phyloP scores from a whole-genome alignment of 2,797 vertebrate genomes.

The Parotocinclus haroldoi region DNA sequence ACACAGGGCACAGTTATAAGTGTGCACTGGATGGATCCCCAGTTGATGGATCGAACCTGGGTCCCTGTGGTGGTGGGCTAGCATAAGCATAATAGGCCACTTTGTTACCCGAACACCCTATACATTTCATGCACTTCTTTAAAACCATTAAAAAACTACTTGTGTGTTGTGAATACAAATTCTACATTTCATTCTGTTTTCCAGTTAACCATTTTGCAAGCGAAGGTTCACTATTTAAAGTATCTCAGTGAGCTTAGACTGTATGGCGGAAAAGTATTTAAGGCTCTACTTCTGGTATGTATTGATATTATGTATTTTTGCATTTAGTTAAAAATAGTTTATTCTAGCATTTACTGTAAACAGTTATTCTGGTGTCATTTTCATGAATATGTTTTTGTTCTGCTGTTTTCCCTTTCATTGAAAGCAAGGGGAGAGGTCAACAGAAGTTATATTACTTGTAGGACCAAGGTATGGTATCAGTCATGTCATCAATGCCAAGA shows the following conservation, averaged over 20 bases:
- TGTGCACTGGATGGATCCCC: too few relatives aligned
- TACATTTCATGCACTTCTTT: too few relatives aligned
- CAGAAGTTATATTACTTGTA: constrained; percentile 92
- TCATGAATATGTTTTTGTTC: background rate
- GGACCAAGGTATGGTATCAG: constrained; percentile 96
- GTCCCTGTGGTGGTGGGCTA: too few relatives aligned
- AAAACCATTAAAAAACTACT: too few relatives aligned
- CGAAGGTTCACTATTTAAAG: constrained; percentile 98
- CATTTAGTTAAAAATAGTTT: too few relatives aligned
- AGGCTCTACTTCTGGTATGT: constrained; percentile 90
- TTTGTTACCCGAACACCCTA: too few relatives aligned
- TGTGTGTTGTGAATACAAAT: background rate
- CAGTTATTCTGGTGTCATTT: background rate
- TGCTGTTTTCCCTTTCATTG: background rate
- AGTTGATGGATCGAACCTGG: too few relatives aligned
- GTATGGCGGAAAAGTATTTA: constrained; percentile 95
- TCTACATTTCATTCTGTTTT: constrained; percentile 22
- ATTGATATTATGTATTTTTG: background rate
- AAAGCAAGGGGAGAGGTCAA: constrained; percentile 95
- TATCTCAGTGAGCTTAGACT: constrained; percentile 95
- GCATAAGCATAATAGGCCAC: too few relatives aligned
- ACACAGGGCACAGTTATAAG: too few relatives aligned
- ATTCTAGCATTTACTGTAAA: too few relatives aligned
- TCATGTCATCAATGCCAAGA: constrained; percentile 98
- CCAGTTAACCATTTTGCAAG: constrained; percentile 95